These are phyloP conservation scores for Brassicogethes aeneus DNA, from an alignment of 2,888 invertebrate species.

Conservation along the genomic window DNA sequence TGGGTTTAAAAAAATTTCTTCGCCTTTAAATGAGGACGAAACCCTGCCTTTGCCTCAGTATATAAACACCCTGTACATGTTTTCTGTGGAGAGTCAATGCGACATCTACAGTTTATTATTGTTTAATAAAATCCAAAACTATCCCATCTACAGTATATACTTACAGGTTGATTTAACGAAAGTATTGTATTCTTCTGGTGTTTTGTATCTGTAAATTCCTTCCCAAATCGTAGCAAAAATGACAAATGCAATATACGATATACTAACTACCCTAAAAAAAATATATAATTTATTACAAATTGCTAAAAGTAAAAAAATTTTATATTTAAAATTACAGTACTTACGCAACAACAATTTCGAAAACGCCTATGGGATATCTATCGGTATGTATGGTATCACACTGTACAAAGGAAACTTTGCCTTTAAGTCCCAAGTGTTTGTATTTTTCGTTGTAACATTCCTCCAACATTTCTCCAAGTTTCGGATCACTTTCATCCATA, in stretches of 20 bases:
- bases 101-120: not conserved
- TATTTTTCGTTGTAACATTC: slow-evolving; percentile 17
- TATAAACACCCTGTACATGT: not conserved
- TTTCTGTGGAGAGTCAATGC: not conserved
- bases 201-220: slow-evolving; percentile 11
- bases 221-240: slow-evolving; percentile 21
- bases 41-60: too few relatives aligned
- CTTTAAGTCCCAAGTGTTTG: slow-evolving; percentile 13
- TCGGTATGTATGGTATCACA: slow-evolving; percentile 12
- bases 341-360: slow-evolving; percentile 19
- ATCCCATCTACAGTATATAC: not conserved
- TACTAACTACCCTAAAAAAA: slow-evolving; percentile 14
- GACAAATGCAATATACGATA: slow-evolving; percentile 17
- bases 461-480: slow-evolving; percentile 11
- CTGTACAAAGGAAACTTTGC: slow-evolving; percentile 9
- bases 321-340: slow-evolving; percentile 5
- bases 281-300: slow-evolving; percentile 1
- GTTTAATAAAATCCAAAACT: not conserved
- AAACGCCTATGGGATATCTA: slow-evolving; percentile 13
- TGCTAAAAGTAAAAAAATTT: not conserved
- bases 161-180: not conserved
- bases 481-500: slow-evolving; percentile 12
- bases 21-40: too few relatives aligned
- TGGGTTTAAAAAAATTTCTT: too few relatives aligned
- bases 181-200: slow-evolving; percentile 3